Base-by-base conservation (phyloP, 2,113 vertebrate species). In the Penelope pileata region DNA sequence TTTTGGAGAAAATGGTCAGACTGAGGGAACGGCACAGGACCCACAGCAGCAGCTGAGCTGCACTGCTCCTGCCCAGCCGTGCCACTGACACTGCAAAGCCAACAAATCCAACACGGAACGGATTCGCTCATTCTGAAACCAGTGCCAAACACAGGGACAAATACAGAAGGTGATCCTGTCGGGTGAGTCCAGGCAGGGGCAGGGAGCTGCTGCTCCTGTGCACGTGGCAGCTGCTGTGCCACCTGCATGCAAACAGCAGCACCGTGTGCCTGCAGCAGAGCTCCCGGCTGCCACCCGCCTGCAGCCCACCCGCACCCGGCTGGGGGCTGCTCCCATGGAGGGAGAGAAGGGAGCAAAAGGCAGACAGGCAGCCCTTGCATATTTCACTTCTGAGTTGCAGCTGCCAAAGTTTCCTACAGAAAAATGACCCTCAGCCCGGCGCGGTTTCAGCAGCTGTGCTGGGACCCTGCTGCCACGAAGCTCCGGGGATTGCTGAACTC, bases 381-480 rank as follows among this genome's bases (percentile, higher is more conserved):
- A 56, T 56, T 12, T n/a, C n/a, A n/a, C n/a, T n/a, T n/a, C n/a
- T n/a, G n/a, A n/a, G n/a, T n/a, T n/a, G n/a, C n/a, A n/a, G n/a
- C n/a, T n/a, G n/a, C n/a, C n/a, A n/a, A 50, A n/a, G 16, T 70
- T 27, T 53, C 59, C 59, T 51, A 38, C 10, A 40, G 36, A 27
- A 36, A 72, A 26, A 16, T 53, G 29, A 9, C 18, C n/a, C n/a
- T n/a, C n/a, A n/a, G n/a, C n/a, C n/a, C n/a, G n/a, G n/a, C n/a
- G n/a, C n/a, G n/a, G 70, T 78, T 90, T 86, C 38, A 59, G 67
- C 86, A 86, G 76, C 21, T 92, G 91, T 63, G 91, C 87, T n/a
- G 43, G 26, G 80, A 95, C 95, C 79, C 59, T 21, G 88, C 93
- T 94, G 75, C 83, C 84, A 94, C 9, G 48, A 73, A 96, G 96